Evolutionary conservation across 2,888 invertebrate genomes (phyloP), one percentile per base, ranked within the genome.

Genomic region (Nipponacmea schrenckii): DNA sequence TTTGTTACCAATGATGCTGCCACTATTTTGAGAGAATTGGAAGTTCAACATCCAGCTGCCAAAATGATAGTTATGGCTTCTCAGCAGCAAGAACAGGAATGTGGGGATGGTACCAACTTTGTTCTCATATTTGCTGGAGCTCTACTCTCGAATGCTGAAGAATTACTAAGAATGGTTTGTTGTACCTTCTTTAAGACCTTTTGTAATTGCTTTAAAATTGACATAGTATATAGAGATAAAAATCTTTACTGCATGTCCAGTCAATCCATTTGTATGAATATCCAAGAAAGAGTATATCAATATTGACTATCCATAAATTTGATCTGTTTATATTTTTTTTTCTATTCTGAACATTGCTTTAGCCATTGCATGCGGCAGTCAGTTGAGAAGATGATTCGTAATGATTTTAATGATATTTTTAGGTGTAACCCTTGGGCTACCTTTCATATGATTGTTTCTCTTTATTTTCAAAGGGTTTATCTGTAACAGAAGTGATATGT

Each of bases 1-100:
- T 99, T 98, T 91, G 96, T 99, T 4, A 99, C 99, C 0, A 98
- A 96, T 89, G 99, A 99, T 91, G 99, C 98, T 27, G 98, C 97
- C 0, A 99, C 99, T 0, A 98, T 99, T 76, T 94, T 99, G 82
- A 73, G 79, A 24, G 83, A 83, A 66, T 71, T 83, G 39, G 86
- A 92, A 90, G 94, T 99, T 39, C 97, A 98, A 89, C 99, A 99
- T 90, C 99, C 99, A 56, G 99, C 98, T 56, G 99, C 97, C 10
- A 97, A 96, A 89, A 91, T 99, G 77, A 94, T 99, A 91, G 96
- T 98, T 2, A 91, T 98, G 86, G 98, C 96, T 20, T 96, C 97
- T 78, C 94, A 98, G 90, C 98, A 98, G 95, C 98, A 99, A 90
- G 98, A 99, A 89, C 93, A 96, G 76, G 98, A 98, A 92, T 94